Conservation (phyloP, 2,888 invertebrate genomes). For the Saturnia japonica region DNA sequence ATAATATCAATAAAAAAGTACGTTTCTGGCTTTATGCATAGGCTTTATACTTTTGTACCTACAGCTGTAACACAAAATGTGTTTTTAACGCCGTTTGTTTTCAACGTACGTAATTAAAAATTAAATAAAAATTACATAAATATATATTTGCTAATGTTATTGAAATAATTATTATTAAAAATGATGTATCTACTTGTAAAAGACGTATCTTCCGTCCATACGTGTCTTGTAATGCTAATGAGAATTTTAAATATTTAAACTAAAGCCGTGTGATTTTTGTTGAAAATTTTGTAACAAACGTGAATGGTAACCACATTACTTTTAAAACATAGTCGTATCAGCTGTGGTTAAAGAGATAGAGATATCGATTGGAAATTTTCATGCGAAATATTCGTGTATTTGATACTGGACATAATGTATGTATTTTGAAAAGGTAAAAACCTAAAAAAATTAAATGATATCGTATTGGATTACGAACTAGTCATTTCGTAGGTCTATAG, state of each 20-base stretch:
- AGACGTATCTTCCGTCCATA: not conserved
- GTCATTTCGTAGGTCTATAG: constrained; percentile 4
- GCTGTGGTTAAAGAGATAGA: too few species aligned
- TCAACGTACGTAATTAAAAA: not conserved
- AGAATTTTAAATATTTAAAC: not conserved
- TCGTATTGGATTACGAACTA: not conserved
- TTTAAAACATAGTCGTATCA: too few species aligned
- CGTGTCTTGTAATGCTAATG: not conserved
- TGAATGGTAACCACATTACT: not conserved
- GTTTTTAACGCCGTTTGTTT: not conserved
- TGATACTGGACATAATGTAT: not conserved
- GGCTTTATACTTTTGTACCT: too few species aligned
- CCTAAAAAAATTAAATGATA: not conserved
- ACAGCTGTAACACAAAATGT: not conserved
- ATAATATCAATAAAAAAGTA: too few species aligned
- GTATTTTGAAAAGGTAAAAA: not conserved
- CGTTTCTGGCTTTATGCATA: too few species aligned
- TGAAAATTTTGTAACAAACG: not conserved
- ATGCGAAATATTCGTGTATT: not conserved
- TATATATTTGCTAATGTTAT: not conserved
- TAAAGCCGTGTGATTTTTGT: not conserved
- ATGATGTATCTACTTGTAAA: not conserved
- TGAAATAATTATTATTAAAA: not conserved
- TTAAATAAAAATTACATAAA: not conserved
- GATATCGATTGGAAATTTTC: not conserved